Base-by-base conservation (phyloP, 2,113 vertebrate genomes). In the Chaenogobius annularis region DNA sequence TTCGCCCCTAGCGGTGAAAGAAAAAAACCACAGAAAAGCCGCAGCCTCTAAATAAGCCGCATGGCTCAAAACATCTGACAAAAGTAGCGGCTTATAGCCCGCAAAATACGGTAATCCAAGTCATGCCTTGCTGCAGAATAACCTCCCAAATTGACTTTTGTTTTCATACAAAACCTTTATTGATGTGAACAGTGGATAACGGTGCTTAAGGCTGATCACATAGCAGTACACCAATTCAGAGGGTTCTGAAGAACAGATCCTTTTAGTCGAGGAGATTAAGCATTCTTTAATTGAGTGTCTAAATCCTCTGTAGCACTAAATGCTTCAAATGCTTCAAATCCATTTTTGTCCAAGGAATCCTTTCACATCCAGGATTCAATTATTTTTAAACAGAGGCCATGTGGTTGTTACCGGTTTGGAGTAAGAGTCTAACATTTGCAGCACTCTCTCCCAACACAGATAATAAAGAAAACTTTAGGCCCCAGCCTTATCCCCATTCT, bases 201-300 rank as follows among this genome's bases (percentile, higher is more conserved):
- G 17, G 17, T 6, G 55, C 23, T 67, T 46, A 73, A 23, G 19
- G 19, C 48, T 12, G 76, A 69, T 70, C 54, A 62, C 70, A 73
- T 9, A 63, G 71, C 66, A 15, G 58, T 22, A 61, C 26, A 61
- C 55, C 68, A 55, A 64, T 55, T 69, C 43, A 81, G 61, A 40
- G 8, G 5, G 66, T 78, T 73, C 44, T 22, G 68, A 73, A 43
- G 83, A 83, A 70, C 13, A 83, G 81, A 87, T 83, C 85, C 73
- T 22, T 76, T 85, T 81, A 85, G 78, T 74, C 19, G 70, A 50
- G 68, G 70, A 77, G 68, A 70, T 81, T 85, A 66, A 68, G 52
- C 54, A 54, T 22, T 83, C 50, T 76, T 14, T 31, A 69, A 83
- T 67, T 73, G 71, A 76, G 17, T 7, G 17, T 10, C 47, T 62